These are phyloP conservation scores for Drepana arcuata DNA, from an alignment of 1,140 invertebrate genomes.

Conservation along the genomic window DNA sequence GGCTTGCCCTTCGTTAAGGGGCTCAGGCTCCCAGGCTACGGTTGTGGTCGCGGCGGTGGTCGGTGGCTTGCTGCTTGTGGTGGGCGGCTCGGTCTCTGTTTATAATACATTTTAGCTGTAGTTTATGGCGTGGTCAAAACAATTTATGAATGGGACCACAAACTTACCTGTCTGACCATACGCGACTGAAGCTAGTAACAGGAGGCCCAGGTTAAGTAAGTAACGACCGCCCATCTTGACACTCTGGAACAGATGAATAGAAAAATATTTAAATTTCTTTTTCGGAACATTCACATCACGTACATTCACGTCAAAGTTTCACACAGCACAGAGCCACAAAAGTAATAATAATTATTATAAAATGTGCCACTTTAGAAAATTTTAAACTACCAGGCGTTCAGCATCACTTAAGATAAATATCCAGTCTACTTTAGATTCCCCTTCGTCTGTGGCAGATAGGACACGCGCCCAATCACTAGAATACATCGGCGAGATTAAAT, in stretches of 20 bases:
- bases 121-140: not conserved
- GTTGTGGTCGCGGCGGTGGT: slow-evolving; percentile 30
- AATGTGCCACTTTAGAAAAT: not conserved
- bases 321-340: not conserved
- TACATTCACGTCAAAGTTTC: not conserved
- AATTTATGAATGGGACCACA: not conserved
- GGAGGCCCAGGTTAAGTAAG: slow-evolving; percentile 8
- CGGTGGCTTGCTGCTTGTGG: slow-evolving; percentile 31
- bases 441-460: too few species aligned
- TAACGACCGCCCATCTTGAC: slow-evolving; percentile 12
- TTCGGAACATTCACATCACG: not conserved
- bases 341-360: not conserved
- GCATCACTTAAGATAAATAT: not conserved
- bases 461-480: too few species aligned
- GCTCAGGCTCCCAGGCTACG: slow-evolving; percentile 49
- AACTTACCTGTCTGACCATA: slow-evolving; percentile 25
- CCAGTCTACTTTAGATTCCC: not conserved
- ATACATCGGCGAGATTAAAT: too few species aligned
- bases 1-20: slow-evolving; percentile 69
- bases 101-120: slow-evolving; percentile 4
- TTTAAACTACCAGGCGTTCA: too few species aligned
- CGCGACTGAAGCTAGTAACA: slow-evolving; percentile 5
- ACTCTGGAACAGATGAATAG: slow-evolving; percentile 12
- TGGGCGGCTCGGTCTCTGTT: slow-evolving; percentile 51
- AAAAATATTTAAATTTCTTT: not conserved